A percentile compares a stretch with the other conserved stretches of the same genome.
Evolutionary conservation across 2,113 vertebrate species (phyloP).

Genomic region (Pelusios castaneus): DNA sequence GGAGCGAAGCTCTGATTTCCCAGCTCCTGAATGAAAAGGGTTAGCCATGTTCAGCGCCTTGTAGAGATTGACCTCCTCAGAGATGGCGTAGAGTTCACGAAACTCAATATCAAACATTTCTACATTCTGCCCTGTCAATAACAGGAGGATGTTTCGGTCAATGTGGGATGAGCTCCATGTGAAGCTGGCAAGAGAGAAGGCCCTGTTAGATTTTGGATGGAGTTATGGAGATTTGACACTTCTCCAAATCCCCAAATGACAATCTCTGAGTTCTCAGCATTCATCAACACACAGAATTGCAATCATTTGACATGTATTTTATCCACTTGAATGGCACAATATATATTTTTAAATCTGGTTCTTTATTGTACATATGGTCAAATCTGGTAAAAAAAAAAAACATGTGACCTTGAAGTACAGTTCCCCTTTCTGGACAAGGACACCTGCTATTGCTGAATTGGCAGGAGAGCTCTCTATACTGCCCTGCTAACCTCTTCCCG

Average conservation of each 20-base stretch:
- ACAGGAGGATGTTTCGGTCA: conserved; percentile 91
- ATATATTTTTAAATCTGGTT: neutral
- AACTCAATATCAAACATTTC: conserved; percentile 93
- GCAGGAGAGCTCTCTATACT: neutral
- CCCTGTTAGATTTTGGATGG: neutral
- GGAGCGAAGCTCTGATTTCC: conserved; percentile 60
- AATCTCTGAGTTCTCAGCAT: neutral
- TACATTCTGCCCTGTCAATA: conserved; percentile 91
- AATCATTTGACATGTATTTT: neutral
- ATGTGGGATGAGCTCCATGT: conserved; percentile 91
- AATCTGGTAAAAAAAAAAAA: conserved; percentile 8
- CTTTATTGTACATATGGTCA: neutral
- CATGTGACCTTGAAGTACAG: neutral
- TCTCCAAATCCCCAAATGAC: neutral
- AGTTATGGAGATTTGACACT: neutral
- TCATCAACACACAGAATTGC: neutral
- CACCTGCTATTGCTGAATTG: neutral
- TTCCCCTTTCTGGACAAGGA: neutral
- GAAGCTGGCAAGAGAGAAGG: conserved; percentile 77
- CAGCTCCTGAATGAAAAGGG: conserved; percentile 35
- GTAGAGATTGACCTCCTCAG: conserved; percentile 87
- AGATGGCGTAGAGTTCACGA: conserved; percentile 92
- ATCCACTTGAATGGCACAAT: neutral
- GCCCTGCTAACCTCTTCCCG: neutral
- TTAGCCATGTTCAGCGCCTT: conserved; percentile 80